These are phyloP conservation scores for Nasonia longicornis DNA, from an alignment of 1,140 invertebrate genomes.

Conservation along the genomic window DNA sequence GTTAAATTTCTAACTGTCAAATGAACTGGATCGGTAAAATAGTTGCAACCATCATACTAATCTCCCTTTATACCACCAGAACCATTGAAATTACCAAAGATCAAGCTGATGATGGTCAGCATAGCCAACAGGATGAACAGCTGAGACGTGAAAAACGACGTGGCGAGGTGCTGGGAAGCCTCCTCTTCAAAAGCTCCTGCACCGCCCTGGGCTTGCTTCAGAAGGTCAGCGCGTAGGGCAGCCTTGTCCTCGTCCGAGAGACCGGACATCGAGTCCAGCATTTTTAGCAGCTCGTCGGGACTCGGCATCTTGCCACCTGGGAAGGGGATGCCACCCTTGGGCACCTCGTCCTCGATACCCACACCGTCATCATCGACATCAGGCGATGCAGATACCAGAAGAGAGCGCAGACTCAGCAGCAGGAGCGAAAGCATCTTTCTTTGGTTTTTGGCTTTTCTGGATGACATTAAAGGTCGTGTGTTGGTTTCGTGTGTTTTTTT, in stretches of 20 bases:
- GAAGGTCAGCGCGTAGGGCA: conserved; percentile 66
- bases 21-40: not conserved
- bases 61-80: not conserved
- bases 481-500: too few species aligned
- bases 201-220: not conserved
- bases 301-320: conserved; percentile 63
- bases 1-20: not conserved
- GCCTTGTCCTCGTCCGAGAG: conserved; percentile 71
- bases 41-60: not conserved
- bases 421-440: conserved; percentile 47
- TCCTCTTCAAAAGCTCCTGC: not conserved
- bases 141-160: conserved; percentile 46
- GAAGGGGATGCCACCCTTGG: not conserved
- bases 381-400: conserved; percentile 29
- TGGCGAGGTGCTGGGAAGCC: not conserved
- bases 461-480: too few species aligned
- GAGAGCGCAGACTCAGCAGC: conserved; percentile 21
- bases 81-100: conserved; percentile 58
- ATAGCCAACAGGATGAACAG: conserved; percentile 54
- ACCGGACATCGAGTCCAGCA: conserved; percentile 69
- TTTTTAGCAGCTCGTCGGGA: conserved; percentile 70
- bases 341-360: not conserved
- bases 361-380: conserved; percentile 7
- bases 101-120: conserved; percentile 53
- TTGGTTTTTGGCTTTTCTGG: not conserved